phyloP scores from a whole-genome alignment of 2,113 vertebrate species.

The Phrynosoma platyrhinos region DNA sequence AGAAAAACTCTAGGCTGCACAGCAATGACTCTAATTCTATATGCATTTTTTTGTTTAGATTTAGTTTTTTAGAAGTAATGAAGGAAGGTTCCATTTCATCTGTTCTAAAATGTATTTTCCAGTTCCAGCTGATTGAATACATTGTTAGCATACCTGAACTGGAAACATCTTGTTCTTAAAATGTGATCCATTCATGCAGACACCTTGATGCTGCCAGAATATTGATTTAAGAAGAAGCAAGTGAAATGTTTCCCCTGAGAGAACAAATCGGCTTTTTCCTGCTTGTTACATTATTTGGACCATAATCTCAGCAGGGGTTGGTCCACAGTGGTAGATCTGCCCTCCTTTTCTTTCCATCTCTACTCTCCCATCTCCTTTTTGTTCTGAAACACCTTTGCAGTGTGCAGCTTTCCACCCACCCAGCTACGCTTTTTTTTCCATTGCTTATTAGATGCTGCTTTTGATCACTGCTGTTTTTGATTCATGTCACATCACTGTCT shows the following conservation, averaged over 20 bases:
- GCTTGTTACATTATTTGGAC: not conserved
- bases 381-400: not conserved
- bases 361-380: not conserved
- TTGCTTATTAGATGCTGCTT: not conserved
- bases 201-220: not conserved
- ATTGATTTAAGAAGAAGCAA: not conserved
- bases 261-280: not conserved
- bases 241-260: not conserved
- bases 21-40: not conserved
- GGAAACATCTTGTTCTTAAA: not conserved
- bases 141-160: not conserved
- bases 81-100: not conserved
- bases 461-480: constrained; percentile 5
- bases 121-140: not conserved
- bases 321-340: not conserved
- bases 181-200: not conserved
- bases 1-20: not conserved
- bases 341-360: not conserved
- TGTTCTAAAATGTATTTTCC: not conserved
- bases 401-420: not conserved
- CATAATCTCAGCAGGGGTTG: not conserved
- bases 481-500: not conserved
- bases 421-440: not conserved
- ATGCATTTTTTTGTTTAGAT: not conserved
- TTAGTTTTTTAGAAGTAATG: not conserved